Conservation (phyloP, 2,113 vertebrate genomes). For the Nannospalax galili region DNA sequence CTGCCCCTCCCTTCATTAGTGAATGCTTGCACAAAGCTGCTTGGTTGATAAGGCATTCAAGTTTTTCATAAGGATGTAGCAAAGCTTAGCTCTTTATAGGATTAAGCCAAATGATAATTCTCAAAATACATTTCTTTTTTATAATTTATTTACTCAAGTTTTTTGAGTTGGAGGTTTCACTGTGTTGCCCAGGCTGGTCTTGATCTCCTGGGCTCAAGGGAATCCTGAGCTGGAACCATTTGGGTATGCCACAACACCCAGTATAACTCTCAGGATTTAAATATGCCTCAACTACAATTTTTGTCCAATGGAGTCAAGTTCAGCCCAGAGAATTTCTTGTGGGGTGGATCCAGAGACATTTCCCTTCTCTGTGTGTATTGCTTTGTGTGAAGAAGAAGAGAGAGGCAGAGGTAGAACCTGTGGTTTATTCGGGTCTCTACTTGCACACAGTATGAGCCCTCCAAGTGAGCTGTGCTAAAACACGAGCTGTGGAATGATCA, state of each 20-base stretch:
- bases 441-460: neutral
- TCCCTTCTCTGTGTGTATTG: neutral
- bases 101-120: neutral
- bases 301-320: neutral
- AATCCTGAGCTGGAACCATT: neutral
- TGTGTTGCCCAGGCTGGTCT: neutral
- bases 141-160: neutral
- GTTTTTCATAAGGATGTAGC: neutral
- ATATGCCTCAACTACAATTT: neutral
- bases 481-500: neutral
- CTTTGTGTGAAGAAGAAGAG: neutral
- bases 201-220: neutral
- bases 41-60: neutral
- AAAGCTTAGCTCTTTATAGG: neutral
- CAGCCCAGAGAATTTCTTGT: neutral
- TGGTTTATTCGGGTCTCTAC: neutral
- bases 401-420: neutral
- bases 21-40: neutral
- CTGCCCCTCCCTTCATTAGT: neutral
- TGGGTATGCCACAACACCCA: neutral
- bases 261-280: neutral
- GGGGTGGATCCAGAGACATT: neutral
- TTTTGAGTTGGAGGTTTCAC: neutral
- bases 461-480: neutral
- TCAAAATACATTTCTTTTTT: neutral